phyloP scores from a whole-genome alignment of 2,888 invertebrate genomes.

The Macaria notata region DNA sequence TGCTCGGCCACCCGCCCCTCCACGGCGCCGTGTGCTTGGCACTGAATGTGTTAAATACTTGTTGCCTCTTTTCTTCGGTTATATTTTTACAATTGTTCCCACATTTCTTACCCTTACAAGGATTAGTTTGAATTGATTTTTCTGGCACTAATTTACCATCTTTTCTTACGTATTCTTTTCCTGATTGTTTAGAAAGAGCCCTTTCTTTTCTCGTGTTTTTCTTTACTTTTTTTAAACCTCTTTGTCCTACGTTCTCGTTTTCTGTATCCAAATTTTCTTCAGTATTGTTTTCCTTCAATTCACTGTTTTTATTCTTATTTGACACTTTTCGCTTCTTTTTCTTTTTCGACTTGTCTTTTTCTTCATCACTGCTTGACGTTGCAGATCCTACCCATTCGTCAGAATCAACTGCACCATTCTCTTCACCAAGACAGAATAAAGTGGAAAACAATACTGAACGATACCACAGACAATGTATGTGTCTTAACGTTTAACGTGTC shows the following conservation, averaged over 20 bases:
- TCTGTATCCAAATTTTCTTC: not conserved
- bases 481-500: too few relatives aligned
- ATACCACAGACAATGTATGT: too few relatives aligned
- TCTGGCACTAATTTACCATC: slow-evolving; percentile 7
- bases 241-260: slow-evolving; percentile 12
- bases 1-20: not conserved
- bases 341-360: slow-evolving; percentile 4
- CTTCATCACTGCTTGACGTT: slow-evolving; percentile 3
- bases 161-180: slow-evolving; percentile 8
- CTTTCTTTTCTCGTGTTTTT: slow-evolving; percentile 21
- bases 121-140: slow-evolving; percentile 14
- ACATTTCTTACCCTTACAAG: slow-evolving; percentile 29
- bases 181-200: not conserved
- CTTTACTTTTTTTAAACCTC: slow-evolving; percentile 19
- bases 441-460: not conserved
- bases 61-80: slow-evolving; percentile 20
- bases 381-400: slow-evolving; percentile 10
- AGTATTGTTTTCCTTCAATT: too few relatives aligned
- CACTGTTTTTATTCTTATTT: too few relatives aligned
- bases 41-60: slow-evolving; percentile 20
- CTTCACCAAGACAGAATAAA: not conserved
- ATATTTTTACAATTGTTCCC: slow-evolving; percentile 25
- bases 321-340: slow-evolving; percentile 10
- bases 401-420: slow-evolving; percentile 2
- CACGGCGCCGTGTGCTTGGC: not conserved